A percentile compares a stretch with the other conserved stretches of the same genome.
phyloP scores from a whole-genome alignment of 2,888 invertebrate genomes.

The Crossocerus cetratus region DNA sequence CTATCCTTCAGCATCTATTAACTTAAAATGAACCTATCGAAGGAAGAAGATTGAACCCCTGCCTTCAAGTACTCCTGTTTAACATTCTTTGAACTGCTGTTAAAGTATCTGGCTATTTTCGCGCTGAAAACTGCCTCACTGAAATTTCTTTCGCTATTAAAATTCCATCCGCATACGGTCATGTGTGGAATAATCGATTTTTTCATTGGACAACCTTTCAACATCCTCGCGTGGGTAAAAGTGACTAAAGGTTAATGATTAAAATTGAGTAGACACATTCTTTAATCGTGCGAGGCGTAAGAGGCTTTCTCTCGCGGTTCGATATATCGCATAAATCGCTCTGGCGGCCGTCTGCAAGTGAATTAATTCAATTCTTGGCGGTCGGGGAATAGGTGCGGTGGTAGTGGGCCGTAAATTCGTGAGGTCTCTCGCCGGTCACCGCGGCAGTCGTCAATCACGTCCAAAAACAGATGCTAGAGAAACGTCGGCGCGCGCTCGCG shows the following conservation, averaged over 20 bases:
- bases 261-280: too few relatives aligned
- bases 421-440: conserved; percentile 20
- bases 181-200: too few relatives aligned
- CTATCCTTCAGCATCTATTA: neutral
- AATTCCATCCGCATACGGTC: too few relatives aligned
- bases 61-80: too few relatives aligned
- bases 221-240: too few relatives aligned
- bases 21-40: neutral
- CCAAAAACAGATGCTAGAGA: conserved; percentile 56
- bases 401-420: conserved; percentile 49
- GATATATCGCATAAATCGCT: neutral
- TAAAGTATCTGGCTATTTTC: neutral
- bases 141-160: too few relatives aligned
- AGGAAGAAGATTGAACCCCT: neutral
- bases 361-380: conserved; percentile 51
- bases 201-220: too few relatives aligned
- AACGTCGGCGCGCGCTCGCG: conserved; percentile 10
- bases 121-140: too few relatives aligned
- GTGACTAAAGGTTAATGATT: too few relatives aligned
- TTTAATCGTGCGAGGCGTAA: neutral
- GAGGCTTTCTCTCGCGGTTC: neutral
- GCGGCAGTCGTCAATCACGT: conserved; percentile 63
- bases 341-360: conserved; percentile 15
- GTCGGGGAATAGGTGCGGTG: neutral
- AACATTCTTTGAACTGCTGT: too few relatives aligned